phyloP scores from a whole-genome alignment of 2,797 vertebrate species.

The Odontamblyopus rebecca region DNA sequence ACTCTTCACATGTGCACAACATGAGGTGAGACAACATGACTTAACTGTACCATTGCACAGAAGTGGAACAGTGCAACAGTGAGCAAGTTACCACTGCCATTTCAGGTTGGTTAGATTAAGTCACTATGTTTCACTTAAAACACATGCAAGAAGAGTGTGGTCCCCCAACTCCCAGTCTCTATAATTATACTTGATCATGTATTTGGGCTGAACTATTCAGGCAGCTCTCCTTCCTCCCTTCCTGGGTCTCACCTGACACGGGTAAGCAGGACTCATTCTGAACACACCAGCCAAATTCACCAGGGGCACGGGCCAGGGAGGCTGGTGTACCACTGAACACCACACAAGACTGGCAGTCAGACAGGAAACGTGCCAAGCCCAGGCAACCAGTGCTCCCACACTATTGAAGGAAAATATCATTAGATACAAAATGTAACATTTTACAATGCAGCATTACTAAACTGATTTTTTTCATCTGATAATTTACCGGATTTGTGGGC shows the following conservation, averaged over 20 bases:
- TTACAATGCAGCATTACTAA: too few species aligned
- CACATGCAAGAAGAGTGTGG: constrained; percentile 45
- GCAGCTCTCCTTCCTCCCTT: constrained; percentile 61
- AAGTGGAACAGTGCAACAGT: constrained; percentile 41
- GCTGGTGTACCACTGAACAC: constrained; percentile 83
- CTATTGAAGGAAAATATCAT: constrained; percentile 61
- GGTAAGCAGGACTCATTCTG: constrained; percentile 93
- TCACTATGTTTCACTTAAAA: constrained; percentile 45
- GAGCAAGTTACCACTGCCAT: constrained; percentile 53
- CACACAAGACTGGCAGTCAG: constrained; percentile 90
- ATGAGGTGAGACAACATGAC: constrained; percentile 45
- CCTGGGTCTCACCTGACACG: constrained; percentile 82
- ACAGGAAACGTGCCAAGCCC: constrained; percentile 87
- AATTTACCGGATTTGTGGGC: constrained; percentile 80
- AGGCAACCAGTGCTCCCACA: constrained; percentile 88
- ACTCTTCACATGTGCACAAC: constrained; percentile 36
- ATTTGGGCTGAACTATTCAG: constrained; percentile 29
- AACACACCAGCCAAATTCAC: constrained; percentile 92
- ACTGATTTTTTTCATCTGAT: background rate
- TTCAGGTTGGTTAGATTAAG: constrained; percentile 36
- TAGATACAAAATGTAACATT: background rate
- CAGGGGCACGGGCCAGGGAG: constrained; percentile 80
- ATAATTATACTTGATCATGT: constrained; percentile 2
- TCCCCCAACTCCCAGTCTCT: constrained; percentile 46
- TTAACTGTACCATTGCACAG: constrained; percentile 21